A percentile compares a stretch with the other conserved stretches of the same genome.
These are phyloP conservation scores for Dendrophyllia cribrosa DNA, from an alignment of 64 coral and sea anemone species.

Conservation along the genomic window DNA sequence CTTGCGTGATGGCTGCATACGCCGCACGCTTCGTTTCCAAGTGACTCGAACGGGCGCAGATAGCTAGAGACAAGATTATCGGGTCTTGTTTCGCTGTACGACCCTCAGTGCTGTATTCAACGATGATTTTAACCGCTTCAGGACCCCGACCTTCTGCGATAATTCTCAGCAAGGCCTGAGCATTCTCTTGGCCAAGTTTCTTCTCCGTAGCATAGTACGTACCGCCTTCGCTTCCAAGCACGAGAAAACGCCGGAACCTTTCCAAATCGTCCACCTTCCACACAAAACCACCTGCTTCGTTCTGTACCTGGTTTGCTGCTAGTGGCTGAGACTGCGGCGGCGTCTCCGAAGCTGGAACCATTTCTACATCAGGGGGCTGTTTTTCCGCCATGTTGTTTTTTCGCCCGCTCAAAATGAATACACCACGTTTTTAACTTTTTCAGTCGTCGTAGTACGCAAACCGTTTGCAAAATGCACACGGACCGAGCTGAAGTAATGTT, in stretches of 20 bases:
- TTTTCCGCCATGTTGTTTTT: constrained; percentile 44
- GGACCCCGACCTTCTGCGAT: constrained; percentile 68
- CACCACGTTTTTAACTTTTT: neutral
- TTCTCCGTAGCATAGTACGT: constrained; percentile 79
- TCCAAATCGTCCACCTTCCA: constrained; percentile 81
- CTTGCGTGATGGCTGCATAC: constrained; percentile 58
- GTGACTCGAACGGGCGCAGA: constrained; percentile 72
- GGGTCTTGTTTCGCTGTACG: constrained; percentile 87
- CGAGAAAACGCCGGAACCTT: constrained; percentile 82
- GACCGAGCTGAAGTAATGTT: neutral
- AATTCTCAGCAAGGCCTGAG: constrained; percentile 63
- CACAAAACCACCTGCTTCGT: constrained; percentile 79
- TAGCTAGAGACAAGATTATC: constrained; percentile 83
- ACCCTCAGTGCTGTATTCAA: constrained; percentile 85
- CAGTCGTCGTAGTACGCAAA: neutral
- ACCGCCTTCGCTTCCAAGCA: constrained; percentile 79
- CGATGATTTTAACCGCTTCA: constrained; percentile 75
- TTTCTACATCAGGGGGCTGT: constrained; percentile 41
- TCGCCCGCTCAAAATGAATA: neutral
- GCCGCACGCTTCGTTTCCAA: constrained; percentile 72
- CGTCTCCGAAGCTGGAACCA: constrained; percentile 26
- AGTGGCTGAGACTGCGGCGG: constrained; percentile 51
- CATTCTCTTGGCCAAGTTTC: constrained; percentile 77
- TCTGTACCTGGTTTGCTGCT: constrained; percentile 60
- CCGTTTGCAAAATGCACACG: neutral